phyloP scores from a whole-genome alignment of 2,888 invertebrate species.

The Boloria selene region DNA sequence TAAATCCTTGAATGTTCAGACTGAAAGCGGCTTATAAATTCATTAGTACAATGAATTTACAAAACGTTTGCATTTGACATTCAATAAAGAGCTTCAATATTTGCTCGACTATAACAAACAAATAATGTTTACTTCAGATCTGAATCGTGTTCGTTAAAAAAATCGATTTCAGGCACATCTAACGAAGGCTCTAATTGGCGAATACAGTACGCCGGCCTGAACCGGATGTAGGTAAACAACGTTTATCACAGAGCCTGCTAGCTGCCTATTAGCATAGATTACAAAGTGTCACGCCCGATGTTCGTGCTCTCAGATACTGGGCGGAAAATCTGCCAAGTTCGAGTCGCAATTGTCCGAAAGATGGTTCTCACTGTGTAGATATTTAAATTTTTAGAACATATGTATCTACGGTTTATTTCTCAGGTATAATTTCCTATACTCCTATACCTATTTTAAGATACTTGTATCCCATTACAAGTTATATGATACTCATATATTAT shows the following conservation, averaged over 20 bases:
- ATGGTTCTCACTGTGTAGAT: too few species aligned
- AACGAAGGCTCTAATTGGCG: conserved; percentile 24
- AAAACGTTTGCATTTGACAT: conserved; percentile 1
- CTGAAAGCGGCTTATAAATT: neutral
- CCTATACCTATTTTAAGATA: too few species aligned
- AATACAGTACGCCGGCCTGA: conserved; percentile 18
- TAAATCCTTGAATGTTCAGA: too few species aligned
- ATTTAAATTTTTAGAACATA: too few species aligned
- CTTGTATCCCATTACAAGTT: too few species aligned
- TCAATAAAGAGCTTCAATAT: conserved; percentile 3
- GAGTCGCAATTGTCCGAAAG: too few species aligned
- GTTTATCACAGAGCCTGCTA: conserved; percentile 30
- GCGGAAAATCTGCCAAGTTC: conserved; percentile 7
- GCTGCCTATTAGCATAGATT: conserved; percentile 35
- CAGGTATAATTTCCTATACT: too few species aligned
- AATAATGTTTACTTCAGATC: conserved; percentile 2
- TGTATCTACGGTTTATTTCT: too few species aligned
- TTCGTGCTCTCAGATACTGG: conserved; percentile 22
- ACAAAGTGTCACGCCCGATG: conserved; percentile 24
- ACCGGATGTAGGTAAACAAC: conserved; percentile 27
- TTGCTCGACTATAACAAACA: neutral
- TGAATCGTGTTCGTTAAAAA: conserved; percentile 5
- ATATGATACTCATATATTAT: too few species aligned
- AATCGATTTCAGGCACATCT: conserved; percentile 25
- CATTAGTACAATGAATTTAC: neutral